These are phyloP conservation scores for Phoebastria nigripes DNA, from an alignment of 2,797 vertebrate species.

Conservation along the genomic window DNA sequence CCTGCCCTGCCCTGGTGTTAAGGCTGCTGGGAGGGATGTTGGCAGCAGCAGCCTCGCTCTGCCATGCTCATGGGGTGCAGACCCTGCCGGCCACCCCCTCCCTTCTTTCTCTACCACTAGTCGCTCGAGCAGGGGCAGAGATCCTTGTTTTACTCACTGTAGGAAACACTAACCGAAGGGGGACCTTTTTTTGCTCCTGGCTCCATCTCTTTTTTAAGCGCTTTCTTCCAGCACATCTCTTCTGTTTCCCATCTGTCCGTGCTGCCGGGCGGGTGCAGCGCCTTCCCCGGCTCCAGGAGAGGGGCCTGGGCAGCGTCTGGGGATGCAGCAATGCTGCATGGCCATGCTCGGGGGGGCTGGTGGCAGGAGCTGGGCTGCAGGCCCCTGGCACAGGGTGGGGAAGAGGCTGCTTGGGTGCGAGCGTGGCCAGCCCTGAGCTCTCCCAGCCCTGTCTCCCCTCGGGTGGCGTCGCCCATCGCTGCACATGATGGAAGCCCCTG, in stretches of 20 bases:
- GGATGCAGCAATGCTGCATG: background rate
- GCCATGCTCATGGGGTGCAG: background rate
- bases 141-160: background rate
- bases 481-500: slow-evolving; percentile 54
- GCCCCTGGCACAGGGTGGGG: background rate
- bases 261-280: fast-evolving
- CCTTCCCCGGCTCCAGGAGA: background rate
- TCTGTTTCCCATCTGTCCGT: fast-evolving
- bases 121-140: background rate
- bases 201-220: background rate
- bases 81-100: background rate
- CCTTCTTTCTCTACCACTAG: background rate
- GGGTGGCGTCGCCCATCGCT: background rate
- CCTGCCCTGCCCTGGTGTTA: background rate
- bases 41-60: background rate
- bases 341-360: background rate
- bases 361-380: background rate
- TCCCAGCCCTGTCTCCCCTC: fast-evolving
- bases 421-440: fast-evolving
- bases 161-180: slow-evolving; percentile 55
- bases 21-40: background rate
- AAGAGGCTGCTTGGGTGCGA: background rate
- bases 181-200: background rate
- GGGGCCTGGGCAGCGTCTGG: background rate
- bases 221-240: background rate